phyloP scores from a whole-genome alignment of 1,140 invertebrate genomes.

The Nebria ingens region DNA sequence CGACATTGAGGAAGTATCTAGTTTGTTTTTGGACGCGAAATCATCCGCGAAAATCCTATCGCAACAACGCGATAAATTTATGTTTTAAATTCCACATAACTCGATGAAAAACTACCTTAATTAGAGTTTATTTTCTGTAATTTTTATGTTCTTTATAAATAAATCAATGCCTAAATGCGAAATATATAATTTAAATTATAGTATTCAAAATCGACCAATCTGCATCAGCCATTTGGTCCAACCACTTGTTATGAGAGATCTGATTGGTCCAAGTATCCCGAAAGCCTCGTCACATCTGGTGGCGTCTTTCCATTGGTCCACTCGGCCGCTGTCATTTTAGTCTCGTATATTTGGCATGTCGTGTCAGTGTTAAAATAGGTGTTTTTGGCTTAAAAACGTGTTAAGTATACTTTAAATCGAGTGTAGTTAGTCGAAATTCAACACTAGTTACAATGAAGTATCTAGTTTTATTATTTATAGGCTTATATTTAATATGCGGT shows the following conservation, averaged over 20 bases:
- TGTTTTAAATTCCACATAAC: no score
- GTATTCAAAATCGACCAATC: constrained; percentile 17
- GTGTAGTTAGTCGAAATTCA: constrained; percentile 1
- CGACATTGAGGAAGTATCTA: constrained; percentile 75
- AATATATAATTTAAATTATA: no score
- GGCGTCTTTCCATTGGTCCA: constrained; percentile 25
- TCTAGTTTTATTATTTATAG: constrained; percentile 36
- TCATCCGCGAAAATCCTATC: constrained; percentile 86
- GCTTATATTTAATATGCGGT: constrained; percentile 43
- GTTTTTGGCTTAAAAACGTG: constrained; percentile 13
- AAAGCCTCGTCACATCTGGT: constrained; percentile 23
- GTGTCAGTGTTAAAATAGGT: constrained; percentile 9
- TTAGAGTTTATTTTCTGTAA: no score
- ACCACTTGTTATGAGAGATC: constrained; percentile 12
- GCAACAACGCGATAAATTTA: constrained; percentile 85
- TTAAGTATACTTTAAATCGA: neutral
- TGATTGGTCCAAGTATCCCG: constrained; percentile 16
- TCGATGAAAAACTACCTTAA: no score
- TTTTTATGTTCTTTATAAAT: no score
- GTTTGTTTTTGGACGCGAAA: constrained; percentile 92
- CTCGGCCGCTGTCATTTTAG: constrained; percentile 11
- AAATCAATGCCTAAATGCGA: no score
- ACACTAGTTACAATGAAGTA: constrained; percentile 40
- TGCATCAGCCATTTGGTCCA: constrained; percentile 20
- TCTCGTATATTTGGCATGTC: constrained; percentile 13